A percentile compares a stretch with the other conserved stretches of the same genome.
Conservation (phyloP, 2,113 vertebrate species). For the Glaucidium brasilianum region DNA sequence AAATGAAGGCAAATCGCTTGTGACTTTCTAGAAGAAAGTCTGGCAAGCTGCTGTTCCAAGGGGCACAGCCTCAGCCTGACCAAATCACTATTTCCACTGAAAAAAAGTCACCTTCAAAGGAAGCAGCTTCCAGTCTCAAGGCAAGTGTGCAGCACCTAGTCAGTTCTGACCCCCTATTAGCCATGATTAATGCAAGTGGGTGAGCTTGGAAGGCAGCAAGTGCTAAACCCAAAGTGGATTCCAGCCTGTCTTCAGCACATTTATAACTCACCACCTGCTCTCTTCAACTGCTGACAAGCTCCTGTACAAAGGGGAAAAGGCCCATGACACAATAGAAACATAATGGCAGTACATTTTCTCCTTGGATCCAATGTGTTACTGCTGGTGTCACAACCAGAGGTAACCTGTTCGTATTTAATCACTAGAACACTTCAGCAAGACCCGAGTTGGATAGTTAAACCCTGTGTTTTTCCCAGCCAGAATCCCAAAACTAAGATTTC, state of each 20-base stretch:
- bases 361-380: neutral
- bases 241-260: conserved; percentile 21
- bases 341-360: accelerated
- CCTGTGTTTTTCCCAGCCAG: neutral
- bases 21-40: neutral
- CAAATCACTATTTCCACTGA: neutral
- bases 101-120: neutral
- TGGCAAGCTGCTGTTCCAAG: neutral
- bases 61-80: neutral
- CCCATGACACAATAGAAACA: neutral
- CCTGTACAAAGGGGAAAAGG: neutral
- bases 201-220: neutral
- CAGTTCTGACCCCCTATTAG: neutral
- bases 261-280: neutral
- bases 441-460: neutral
- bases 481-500: neutral
- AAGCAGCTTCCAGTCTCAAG: neutral
- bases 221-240: neutral
- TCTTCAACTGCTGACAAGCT: neutral
- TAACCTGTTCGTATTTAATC: accelerated
- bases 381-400: neutral
- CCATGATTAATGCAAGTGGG: neutral
- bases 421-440: neutral
- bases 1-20: neutral
- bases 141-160: neutral